A percentile compares a stretch with the other conserved stretches of the same genome.
phyloP scores from a whole-genome alignment of 2,888 invertebrate species.

The Drosophila subsilvestris region DNA sequence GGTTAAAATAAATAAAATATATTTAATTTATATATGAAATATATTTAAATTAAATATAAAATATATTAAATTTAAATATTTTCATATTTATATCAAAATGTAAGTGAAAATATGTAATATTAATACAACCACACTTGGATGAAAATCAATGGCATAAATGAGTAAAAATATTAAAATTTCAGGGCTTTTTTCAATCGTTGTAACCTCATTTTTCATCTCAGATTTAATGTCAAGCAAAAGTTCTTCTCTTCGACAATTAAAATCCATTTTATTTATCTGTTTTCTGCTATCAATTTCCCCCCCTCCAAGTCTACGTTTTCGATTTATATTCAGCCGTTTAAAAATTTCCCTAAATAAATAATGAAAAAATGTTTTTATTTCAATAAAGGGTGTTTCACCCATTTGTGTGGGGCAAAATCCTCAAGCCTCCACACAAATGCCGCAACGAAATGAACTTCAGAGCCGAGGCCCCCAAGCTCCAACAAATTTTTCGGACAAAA shows the following conservation, averaged over 20 bases:
- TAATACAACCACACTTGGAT: too few species aligned
- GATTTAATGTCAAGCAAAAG: background rate
- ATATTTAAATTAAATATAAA: too few species aligned
- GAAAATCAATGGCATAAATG: too few species aligned
- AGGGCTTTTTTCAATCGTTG: too few species aligned
- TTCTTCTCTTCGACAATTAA: background rate
- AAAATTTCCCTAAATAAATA: constrained; percentile 1
- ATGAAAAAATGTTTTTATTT: constrained; percentile 26
- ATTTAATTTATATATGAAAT: too few species aligned
- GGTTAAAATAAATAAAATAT: too few species aligned
- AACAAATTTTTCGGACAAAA: constrained; percentile 49
- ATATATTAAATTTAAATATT: too few species aligned
- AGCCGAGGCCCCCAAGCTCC: constrained; percentile 11
- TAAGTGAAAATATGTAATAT: too few species aligned
- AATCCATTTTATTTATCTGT: background rate
- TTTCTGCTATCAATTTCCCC: background rate
- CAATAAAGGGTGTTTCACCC: constrained; percentile 24
- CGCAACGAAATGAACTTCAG: constrained; percentile 9
- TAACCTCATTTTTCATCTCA: background rate
- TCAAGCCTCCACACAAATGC: constrained; percentile 6
- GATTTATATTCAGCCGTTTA: too few species aligned
- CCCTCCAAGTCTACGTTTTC: background rate
- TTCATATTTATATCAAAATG: too few species aligned
- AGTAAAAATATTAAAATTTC: too few species aligned
- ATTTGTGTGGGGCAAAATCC: background rate